These are phyloP conservation scores for Tautogolabrus adspersus DNA, from an alignment of 2,113 vertebrate species.

Conservation along the genomic window DNA sequence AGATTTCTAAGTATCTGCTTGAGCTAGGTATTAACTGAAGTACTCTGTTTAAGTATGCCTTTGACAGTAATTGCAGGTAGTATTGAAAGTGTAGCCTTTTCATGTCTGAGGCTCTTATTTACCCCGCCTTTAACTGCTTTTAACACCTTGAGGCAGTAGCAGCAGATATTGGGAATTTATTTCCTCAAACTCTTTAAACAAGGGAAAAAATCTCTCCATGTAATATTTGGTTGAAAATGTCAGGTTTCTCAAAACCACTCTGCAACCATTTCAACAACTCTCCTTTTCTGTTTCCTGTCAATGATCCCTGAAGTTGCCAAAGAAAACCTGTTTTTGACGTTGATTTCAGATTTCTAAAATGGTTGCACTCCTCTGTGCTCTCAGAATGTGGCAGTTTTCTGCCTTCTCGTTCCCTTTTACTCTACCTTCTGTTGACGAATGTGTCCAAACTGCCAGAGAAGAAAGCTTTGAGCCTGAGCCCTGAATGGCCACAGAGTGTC, in stretches of 20 bases:
- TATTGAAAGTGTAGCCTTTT: neutral
- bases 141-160: neutral
- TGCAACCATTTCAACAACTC: neutral
- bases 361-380: neutral
- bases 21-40: neutral
- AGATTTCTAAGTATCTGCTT: neutral
- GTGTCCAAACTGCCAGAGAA: slow-evolving; percentile 33
- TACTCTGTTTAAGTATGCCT: neutral
- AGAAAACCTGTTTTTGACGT: neutral
- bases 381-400: slow-evolving; percentile 19
- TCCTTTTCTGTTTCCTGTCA: neutral
- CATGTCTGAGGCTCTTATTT: neutral
- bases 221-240: neutral
- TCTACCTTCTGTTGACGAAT: slow-evolving; percentile 16
- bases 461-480: slow-evolving; percentile 13
- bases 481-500: slow-evolving; percentile 46
- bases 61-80: neutral
- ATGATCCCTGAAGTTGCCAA: neutral
- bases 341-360: neutral
- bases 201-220: neutral
- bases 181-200: neutral
- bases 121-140: neutral
- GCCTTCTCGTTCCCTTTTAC: slow-evolving; percentile 13
- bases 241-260: neutral
- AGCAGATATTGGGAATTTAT: neutral